These are phyloP conservation scores for Chelonoidis abingdonii DNA, from an alignment of 2,113 vertebrate genomes.

Conservation along the genomic window DNA sequence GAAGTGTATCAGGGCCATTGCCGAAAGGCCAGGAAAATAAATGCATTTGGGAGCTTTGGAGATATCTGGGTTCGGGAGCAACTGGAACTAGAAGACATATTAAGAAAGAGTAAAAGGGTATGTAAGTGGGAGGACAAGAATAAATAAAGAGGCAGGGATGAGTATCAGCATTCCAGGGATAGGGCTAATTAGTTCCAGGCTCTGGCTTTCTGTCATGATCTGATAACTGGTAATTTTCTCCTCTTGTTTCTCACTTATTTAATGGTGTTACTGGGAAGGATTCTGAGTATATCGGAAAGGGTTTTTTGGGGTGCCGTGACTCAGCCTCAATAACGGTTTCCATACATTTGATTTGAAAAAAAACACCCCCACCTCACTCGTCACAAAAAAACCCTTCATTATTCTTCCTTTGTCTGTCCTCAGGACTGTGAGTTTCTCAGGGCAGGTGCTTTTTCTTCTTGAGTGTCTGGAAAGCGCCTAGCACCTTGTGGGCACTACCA, in stretches of 20 bases:
- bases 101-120: background rate
- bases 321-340: background rate
- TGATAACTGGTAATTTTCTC: slow-evolving; percentile 9
- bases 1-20: background rate
- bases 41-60: background rate
- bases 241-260: slow-evolving; percentile 16
- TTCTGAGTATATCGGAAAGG: background rate
- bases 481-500: rapidly evolving
- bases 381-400: background rate
- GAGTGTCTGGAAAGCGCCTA: background rate
- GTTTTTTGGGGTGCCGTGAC: slow-evolving; percentile 26
- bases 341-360: background rate
- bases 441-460: background rate
- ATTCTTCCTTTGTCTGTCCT: background rate
- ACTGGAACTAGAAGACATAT: background rate
- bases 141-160: background rate
- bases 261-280: background rate
- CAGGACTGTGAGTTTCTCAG: rapidly evolving
- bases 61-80: background rate
- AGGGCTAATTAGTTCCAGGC: slow-evolving; percentile 15
- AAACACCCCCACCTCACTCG: background rate
- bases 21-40: slow-evolving; percentile 10
- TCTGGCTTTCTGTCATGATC: background rate
- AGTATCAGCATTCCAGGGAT: background rate
- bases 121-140: background rate